Conservation (phyloP, 1,140 invertebrate species). For the Andrena cerasifolii region DNA sequence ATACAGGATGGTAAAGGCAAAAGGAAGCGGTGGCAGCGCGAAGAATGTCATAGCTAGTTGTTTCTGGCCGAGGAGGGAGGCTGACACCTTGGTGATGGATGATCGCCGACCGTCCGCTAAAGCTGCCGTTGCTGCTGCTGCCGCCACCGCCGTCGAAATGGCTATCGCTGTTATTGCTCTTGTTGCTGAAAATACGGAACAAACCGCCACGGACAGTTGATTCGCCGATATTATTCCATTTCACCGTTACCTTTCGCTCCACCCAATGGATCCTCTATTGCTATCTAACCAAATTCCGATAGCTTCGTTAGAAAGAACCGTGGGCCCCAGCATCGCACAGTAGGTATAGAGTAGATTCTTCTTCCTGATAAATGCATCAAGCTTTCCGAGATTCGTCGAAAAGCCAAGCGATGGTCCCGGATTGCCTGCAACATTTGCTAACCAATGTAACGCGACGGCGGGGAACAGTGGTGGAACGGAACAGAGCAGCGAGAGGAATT, state of each 20-base stretch:
- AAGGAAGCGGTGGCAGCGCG: conserved; percentile 74
- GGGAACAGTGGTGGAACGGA: no score
- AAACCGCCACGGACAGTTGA: conserved; percentile 24
- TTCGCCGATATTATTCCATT: background rate
- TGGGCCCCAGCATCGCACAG: no score
- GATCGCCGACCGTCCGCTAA: conserved; percentile 74
- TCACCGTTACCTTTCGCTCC: background rate
- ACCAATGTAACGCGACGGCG: no score
- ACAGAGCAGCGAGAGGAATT: no score
- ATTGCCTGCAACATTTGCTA: no score
- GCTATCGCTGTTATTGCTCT: conserved; percentile 63
- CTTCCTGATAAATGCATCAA: no score
- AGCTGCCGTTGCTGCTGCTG: conserved; percentile 71
- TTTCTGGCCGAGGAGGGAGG: conserved; percentile 76
- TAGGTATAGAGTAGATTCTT: no score
- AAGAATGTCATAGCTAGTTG: conserved; percentile 82
- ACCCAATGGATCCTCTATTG: conserved; percentile 5
- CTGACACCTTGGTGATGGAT: conserved; percentile 81
- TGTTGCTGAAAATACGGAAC: conserved; percentile 53
- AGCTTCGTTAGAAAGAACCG: no score
- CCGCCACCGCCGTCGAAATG: conserved; percentile 47
- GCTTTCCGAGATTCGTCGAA: no score
- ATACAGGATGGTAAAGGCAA: conserved; percentile 65
- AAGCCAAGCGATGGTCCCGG: no score
- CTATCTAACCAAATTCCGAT: no score